Conservation (phyloP, 2,888 invertebrate species). For the Epirrhoe tristata region DNA sequence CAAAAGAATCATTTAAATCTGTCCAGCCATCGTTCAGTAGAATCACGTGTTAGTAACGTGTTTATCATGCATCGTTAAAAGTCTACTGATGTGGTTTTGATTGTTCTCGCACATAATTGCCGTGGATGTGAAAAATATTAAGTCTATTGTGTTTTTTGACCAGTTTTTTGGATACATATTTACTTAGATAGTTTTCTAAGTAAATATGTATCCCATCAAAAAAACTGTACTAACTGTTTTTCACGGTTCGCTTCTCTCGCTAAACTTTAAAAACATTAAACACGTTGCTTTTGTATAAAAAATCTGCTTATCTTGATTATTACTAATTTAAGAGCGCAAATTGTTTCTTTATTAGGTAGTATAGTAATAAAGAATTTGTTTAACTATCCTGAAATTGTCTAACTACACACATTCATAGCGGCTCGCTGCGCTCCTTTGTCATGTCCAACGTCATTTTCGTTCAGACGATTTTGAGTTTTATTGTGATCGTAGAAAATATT, state of each 20-base stretch:
- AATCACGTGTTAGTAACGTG: slow-evolving; percentile 4
- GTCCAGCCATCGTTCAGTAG: not conserved
- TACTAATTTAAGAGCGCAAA: too few relatives aligned
- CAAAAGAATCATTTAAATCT: not conserved
- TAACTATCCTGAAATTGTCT: too few relatives aligned
- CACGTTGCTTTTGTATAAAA: too few relatives aligned
- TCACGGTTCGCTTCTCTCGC: not conserved
- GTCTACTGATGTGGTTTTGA: slow-evolving; percentile 27
- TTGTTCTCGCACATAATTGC: slow-evolving; percentile 17
- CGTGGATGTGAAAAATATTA: slow-evolving; percentile 12
- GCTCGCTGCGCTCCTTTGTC: not conserved
- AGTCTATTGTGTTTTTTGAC: not conserved
- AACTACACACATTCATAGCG: not conserved
- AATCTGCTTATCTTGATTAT: too few relatives aligned
- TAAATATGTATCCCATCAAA: too few relatives aligned
- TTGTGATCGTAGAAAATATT: too few relatives aligned
- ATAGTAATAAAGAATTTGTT: too few relatives aligned
- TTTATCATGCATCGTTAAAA: slow-evolving; percentile 14
- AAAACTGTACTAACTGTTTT: not conserved
- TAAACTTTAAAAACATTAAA: not conserved
- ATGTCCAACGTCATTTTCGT: too few relatives aligned
- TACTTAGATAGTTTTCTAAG: too few relatives aligned
- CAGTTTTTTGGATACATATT: not conserved
- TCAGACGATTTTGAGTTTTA: too few relatives aligned
- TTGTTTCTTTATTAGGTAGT: too few relatives aligned